Evolutionary conservation across 1,140 invertebrate genomes (phyloP).

Genomic region (Streblospio benedicti): DNA sequence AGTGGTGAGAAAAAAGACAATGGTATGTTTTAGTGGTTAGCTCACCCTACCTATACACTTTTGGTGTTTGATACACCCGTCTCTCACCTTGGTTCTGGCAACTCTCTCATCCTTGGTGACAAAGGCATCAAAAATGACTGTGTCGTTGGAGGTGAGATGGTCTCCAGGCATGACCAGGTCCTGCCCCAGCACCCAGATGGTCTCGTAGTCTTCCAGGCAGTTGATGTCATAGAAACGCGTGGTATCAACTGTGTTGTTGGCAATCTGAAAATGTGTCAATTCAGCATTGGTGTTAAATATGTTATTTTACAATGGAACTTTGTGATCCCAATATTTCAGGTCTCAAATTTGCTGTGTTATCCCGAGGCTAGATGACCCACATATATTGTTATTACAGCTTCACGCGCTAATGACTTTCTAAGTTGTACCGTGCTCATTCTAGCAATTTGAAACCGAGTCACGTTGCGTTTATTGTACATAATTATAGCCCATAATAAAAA

Average conservation of each 20-base stretch:
- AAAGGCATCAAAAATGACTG: slow-evolving; percentile 27
- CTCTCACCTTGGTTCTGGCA: slow-evolving; percentile 1
- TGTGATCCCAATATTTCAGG: no score
- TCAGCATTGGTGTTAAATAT: slow-evolving; percentile 22
- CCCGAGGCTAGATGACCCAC: no score
- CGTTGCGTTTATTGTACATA: no score
- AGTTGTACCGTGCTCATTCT: no score
- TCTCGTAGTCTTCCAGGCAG: slow-evolving; percentile 22
- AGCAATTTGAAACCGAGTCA: no score
- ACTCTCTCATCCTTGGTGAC: slow-evolving; percentile 30
- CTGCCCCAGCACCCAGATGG: background rate
- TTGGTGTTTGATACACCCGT: background rate
- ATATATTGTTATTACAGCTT: no score
- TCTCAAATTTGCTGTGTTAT: slow-evolving; percentile 12
- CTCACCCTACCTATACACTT: background rate
- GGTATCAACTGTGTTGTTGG: slow-evolving; percentile 15
- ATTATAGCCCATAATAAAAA: no score
- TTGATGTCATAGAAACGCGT: slow-evolving; percentile 28
- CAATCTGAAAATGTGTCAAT: slow-evolving; percentile 19
- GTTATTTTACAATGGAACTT: no score
- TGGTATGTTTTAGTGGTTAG: slow-evolving; percentile 4
- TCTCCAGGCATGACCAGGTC: slow-evolving; percentile 3
- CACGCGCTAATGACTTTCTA: no score
- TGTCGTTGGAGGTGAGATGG: background rate
- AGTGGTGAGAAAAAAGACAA: background rate